Evolutionary conservation across 2,113 vertebrate species (phyloP), one percentile per base, ranked within the genome.

Genomic region (Rhinolophus ferrumequinum): DNA sequence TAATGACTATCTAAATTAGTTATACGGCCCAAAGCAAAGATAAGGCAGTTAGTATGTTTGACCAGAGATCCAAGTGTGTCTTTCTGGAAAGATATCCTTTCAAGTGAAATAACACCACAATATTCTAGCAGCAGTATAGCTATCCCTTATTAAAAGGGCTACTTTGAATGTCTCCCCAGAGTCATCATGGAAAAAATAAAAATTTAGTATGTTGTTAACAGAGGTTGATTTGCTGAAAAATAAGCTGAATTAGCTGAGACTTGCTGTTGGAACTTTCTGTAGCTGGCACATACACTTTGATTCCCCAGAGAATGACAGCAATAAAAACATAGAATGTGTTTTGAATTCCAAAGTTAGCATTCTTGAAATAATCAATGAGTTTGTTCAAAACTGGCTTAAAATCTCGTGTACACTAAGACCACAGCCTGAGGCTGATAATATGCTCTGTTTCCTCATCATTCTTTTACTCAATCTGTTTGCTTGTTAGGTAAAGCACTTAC

Each of bases 1-100:
- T 98, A 98, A 98, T 98, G 96, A 95, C 89, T 97, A 97, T 92
- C 97, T 97, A 98, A 98, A 98, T 98, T 93, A 97, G 96, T 97
- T 96, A 91, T 96, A 97, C 91, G 79, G 96, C 98, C 95, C 90
- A 95, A 97, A 98, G 98, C 98, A 98, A 97, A 96, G 94, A 98
- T 69, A 8, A 93, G 66, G 93, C 93, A 88, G 86, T 98, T 97
- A 95, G 90, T 94, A 95, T 91, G 81, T 97, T 84, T 98, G 98
- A 98, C 97, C 98, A 98, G 97, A 97, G 91, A 98, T 98, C 98
- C 97, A 98, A 97, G 56, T 86, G 60, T 94, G 72, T 96, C 97
- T 97, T 97, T 96, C 80, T 93, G 93, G 93, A 95, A 98, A 97
- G 93, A 97, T 95, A 95, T 52, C 62, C 81, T 97, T 75, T 96